A percentile compares a stretch with the other conserved stretches of the same genome.
Evolutionary conservation across 2,113 vertebrate species (phyloP).

Genomic region (Morone saxatilis): DNA sequence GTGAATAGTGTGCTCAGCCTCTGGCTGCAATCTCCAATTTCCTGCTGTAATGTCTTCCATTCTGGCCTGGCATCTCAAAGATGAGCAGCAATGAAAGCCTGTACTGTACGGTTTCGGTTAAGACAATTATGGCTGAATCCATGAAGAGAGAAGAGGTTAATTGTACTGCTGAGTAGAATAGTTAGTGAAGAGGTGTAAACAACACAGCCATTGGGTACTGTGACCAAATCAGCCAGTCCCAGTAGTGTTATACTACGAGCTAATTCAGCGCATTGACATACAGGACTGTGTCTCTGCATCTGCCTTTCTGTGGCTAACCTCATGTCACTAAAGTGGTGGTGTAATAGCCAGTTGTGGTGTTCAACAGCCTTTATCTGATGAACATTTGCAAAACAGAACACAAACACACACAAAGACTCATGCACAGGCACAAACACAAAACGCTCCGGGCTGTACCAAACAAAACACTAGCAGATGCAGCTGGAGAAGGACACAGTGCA

Average conservation of each 20-base stretch:
- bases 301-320: constrained; percentile 70
- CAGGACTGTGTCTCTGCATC: constrained; percentile 49
- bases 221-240: background rate
- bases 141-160: constrained; percentile 10
- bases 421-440: constrained; percentile 40
- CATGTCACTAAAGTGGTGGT: constrained; percentile 62
- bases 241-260: constrained; percentile 29
- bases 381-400: constrained; percentile 65
- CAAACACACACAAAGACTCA: constrained; percentile 43
- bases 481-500: constrained; percentile 41
- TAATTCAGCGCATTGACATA: constrained; percentile 42
- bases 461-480: constrained; percentile 79
- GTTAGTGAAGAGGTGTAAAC: constrained; percentile 38
- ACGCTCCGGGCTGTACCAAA: constrained; percentile 62
- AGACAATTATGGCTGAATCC: constrained; percentile 33
- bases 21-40: constrained; percentile 46
- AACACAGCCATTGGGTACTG: background rate
- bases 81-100: constrained; percentile 50
- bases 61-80: constrained; percentile 27
- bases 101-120: constrained; percentile 6
- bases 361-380: constrained; percentile 77
- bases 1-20: constrained; percentile 21
- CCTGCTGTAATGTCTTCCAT: constrained; percentile 51
- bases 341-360: constrained; percentile 69
- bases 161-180: background rate